These are phyloP conservation scores for Lycophotia porphyrea DNA, from an alignment of 2,888 invertebrate genomes.

Conservation along the genomic window DNA sequence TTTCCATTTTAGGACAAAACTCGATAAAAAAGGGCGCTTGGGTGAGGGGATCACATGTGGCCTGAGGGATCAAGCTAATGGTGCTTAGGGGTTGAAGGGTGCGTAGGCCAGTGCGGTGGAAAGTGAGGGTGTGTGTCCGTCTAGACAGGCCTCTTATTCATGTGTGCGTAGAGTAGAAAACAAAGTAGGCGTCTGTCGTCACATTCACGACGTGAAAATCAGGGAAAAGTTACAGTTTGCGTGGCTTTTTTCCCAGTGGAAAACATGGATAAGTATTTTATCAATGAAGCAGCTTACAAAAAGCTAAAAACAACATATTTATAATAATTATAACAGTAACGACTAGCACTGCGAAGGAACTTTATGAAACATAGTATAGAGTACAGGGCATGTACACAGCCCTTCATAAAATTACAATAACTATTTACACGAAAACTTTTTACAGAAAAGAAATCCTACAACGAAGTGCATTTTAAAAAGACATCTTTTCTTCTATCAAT, in stretches of 20 bases:
- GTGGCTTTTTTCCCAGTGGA: neutral
- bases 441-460: neutral
- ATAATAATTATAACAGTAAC: neutral
- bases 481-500: constrained; percentile 23
- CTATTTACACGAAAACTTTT: neutral
- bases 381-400: no score
- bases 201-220: constrained; percentile 8
- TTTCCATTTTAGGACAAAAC: constrained; percentile 91
- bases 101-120: constrained; percentile 68
- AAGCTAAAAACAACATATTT: neutral
- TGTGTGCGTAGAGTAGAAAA: constrained; percentile 65
- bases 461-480: constrained; percentile 1
- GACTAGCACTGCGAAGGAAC: neutral
- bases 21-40: constrained; percentile 88
- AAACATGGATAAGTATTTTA: neutral
- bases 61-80: constrained; percentile 75
- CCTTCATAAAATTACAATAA: neutral
- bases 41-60: constrained; percentile 67
- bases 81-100: constrained; percentile 77
- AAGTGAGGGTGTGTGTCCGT: constrained; percentile 52
- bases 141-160: constrained; percentile 35
- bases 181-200: constrained; percentile 28
- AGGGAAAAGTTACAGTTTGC: neutral
- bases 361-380: neutral
- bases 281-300: neutral